These are phyloP conservation scores for Dendronephthya gigantea DNA, from an alignment of 64 coral and sea anemone genomes.

Conservation along the genomic window DNA sequence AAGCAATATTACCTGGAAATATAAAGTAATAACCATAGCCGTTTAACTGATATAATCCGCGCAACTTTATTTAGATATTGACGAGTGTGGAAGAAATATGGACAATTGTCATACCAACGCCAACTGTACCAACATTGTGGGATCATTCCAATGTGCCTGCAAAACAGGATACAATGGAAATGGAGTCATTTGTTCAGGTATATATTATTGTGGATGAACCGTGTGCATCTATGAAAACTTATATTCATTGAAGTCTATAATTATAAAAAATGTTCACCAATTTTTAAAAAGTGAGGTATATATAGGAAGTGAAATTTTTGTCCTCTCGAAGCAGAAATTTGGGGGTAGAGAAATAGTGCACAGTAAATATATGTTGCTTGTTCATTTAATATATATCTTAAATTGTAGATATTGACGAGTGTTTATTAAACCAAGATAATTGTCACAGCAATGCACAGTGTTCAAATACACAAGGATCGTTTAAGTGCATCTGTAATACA, in stretches of 20 bases:
- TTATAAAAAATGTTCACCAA: no score
- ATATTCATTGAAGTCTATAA: no score
- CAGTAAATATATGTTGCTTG: not conserved
- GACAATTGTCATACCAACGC: not conserved
- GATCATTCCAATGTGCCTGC: not conserved
- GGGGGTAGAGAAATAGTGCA: no score
- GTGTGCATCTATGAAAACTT: no score
- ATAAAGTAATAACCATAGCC: no score
- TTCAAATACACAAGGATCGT: not conserved
- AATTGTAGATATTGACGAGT: constrained; percentile 12
- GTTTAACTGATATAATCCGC: not conserved
- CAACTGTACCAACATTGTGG: not conserved
- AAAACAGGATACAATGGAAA: constrained; percentile 23
- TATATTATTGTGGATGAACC: no score
- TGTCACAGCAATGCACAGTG: not conserved
- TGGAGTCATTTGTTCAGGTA: constrained; percentile 21
- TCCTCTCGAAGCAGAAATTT: no score
- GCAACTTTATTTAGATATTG: not conserved
- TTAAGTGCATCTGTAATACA: not conserved
- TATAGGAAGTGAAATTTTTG: no score
- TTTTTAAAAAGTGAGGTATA: no score
- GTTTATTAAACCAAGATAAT: not conserved
- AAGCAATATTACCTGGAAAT: no score
- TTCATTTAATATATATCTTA: not conserved
- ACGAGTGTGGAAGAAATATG: not conserved